Conservation (phyloP, 2,113 vertebrate species). For the Tyto alba region DNA sequence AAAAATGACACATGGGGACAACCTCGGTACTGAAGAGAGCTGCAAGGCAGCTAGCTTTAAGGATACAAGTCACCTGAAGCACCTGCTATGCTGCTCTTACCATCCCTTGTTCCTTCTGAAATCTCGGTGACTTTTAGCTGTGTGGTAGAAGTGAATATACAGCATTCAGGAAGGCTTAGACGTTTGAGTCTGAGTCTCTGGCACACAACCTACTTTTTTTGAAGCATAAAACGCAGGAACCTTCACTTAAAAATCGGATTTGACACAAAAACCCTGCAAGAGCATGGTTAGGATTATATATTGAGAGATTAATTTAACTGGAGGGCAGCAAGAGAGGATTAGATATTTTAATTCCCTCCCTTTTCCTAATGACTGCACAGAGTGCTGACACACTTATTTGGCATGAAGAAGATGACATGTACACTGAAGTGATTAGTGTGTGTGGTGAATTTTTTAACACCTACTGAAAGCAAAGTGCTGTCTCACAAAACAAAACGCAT, state of each 20-base stretch:
- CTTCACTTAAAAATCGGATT: not conserved
- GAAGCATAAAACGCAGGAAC: not conserved
- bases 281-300: not conserved
- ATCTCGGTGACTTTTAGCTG: not conserved
- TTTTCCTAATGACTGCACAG: not conserved
- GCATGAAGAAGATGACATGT: not conserved
- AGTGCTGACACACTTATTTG: conserved; percentile 23
- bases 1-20: not conserved
- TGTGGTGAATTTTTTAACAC: not conserved
- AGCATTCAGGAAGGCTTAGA: not conserved
- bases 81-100: not conserved
- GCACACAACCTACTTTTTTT: not conserved
- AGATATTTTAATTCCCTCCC: conserved; percentile 9
- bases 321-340: conserved; percentile 14
- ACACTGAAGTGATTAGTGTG: not conserved
- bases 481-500: not conserved
- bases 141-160: not conserved
- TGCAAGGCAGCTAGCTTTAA: not conserved
- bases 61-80: not conserved
- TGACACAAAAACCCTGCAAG: not conserved
- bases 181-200: not conserved
- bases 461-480: not conserved
- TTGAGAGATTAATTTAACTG: not conserved
- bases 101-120: not conserved
- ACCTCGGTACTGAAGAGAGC: not conserved